Percentiles rank a stretch among this genome's conserved stretches.
phyloP scores from a whole-genome alignment of 1,140 invertebrate genomes.

The Apolygus lucorum region DNA sequence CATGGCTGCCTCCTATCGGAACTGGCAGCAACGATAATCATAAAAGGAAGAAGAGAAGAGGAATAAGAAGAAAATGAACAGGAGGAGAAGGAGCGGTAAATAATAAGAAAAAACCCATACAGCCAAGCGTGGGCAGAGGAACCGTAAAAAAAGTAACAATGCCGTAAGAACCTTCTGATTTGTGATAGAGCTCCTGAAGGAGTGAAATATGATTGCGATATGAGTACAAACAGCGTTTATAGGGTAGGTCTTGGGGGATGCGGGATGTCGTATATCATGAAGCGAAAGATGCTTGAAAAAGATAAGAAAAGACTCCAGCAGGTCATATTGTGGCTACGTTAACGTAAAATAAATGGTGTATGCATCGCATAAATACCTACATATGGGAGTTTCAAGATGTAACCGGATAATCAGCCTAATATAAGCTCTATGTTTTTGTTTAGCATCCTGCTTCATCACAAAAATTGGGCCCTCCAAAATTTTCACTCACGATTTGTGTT shows the following conservation, averaged over 20 bases:
- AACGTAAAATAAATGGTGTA: no score
- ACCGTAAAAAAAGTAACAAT: not conserved
- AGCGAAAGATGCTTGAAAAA: not conserved
- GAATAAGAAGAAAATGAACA: not conserved
- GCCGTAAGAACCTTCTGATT: not conserved
- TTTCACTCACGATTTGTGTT: no score
- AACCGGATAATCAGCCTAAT: no score
- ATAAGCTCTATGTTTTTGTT: no score
- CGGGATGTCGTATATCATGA: no score
- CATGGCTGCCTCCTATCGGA: not conserved
- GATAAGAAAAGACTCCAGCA: not conserved
- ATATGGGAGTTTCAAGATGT: no score
- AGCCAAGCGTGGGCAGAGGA: no score
- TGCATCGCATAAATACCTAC: no score
- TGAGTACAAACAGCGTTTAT: not conserved
- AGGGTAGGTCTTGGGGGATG: not conserved
- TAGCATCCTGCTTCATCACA: no score
- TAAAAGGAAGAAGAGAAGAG: not conserved
- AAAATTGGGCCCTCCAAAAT: no score
- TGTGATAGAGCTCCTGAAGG: not conserved
- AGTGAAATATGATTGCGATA: not conserved
- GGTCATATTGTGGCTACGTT: not conserved
- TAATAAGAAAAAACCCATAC: no score
- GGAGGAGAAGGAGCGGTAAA: not conserved
- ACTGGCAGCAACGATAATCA: not conserved